Conservation (phyloP, 2,797 vertebrate species). For the Onychomys torridus region DNA sequence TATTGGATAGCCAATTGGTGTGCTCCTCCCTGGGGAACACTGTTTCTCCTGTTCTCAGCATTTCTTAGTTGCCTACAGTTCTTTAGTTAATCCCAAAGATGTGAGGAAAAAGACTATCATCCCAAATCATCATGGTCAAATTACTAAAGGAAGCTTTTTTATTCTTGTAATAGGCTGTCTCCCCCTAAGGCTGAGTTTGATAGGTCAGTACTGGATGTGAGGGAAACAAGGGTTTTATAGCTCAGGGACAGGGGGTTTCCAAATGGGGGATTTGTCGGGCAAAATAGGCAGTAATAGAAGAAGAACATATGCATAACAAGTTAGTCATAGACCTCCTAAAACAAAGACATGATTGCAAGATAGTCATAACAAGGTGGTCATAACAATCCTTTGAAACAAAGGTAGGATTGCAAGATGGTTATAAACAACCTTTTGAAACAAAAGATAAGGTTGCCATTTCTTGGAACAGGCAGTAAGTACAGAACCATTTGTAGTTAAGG, state of each 20-base stretch:
- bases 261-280: too few relatives aligned
- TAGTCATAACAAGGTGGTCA: not conserved
- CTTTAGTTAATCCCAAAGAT: not conserved
- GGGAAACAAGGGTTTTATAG: not conserved
- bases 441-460: not conserved
- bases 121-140: not conserved
- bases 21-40: not conserved
- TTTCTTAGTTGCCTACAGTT: not conserved
- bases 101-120: not conserved
- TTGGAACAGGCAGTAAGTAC: not conserved
- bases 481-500: not conserved
- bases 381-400: not conserved
- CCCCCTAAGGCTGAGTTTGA: too few relatives aligned
- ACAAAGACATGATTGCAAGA: not conserved
- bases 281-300: not conserved
- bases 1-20: not conserved
- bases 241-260: not conserved
- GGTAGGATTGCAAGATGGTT: not conserved
- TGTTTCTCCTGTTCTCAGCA: not conserved
- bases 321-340: not conserved
- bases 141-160: not conserved
- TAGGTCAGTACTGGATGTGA: not conserved
- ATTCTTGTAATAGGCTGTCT: not conserved
- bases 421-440: not conserved
- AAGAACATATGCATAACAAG: not conserved